Conservation (phyloP, 2,888 invertebrate species). For the Ischnus inquisitorius region DNA sequence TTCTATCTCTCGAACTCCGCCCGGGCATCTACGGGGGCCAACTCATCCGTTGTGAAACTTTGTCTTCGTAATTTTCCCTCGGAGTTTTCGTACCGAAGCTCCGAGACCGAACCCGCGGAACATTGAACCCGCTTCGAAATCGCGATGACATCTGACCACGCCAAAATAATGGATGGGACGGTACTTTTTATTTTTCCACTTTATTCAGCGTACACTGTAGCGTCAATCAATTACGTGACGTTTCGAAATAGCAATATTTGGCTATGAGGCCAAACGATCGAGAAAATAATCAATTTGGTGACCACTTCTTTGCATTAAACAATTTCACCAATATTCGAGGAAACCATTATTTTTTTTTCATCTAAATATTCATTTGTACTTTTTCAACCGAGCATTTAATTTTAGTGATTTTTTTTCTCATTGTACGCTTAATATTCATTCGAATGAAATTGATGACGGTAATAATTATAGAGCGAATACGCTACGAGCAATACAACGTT, state of each 20-base stretch:
- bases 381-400: too few species aligned
- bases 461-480: constrained; percentile 25
- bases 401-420: too few species aligned
- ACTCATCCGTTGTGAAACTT: constrained; percentile 7
- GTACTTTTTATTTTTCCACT: neutral
- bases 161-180: neutral
- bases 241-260: neutral
- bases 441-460: constrained; percentile 25
- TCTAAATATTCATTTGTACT: too few species aligned
- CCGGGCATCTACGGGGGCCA: constrained; percentile 13
- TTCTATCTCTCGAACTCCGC: constrained; percentile 17
- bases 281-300: too few species aligned
- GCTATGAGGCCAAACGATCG: too few species aligned
- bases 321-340: too few species aligned
- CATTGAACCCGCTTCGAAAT: constrained; percentile 1
- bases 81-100: neutral
- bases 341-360: too few species aligned
- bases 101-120: neutral
- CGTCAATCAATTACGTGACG: neutral
- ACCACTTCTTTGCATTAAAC: too few species aligned
- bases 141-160: constrained; percentile 13
- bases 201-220: neutral
- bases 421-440: neutral
- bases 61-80: constrained; percentile 49
- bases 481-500: constrained; percentile 3